Evolutionary conservation across 1,140 invertebrate genomes (phyloP).

Genomic region (Colletes latitarsis): DNA sequence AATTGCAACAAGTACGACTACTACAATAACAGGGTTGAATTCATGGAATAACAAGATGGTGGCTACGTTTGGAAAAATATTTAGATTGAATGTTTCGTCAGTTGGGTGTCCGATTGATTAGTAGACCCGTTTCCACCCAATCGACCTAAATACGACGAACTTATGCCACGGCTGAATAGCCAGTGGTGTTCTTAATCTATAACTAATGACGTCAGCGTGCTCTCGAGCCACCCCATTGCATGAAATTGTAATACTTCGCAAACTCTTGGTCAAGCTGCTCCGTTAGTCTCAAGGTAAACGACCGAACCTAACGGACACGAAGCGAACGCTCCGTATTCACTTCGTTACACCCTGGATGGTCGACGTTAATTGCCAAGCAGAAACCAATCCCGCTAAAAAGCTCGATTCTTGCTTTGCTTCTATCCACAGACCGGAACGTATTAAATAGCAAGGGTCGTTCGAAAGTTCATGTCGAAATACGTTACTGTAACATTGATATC

Average conservation of each 20-base stretch:
- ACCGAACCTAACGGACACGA: slow-evolving; percentile 8
- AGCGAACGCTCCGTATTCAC: slow-evolving; percentile 24
- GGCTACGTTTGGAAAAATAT: slow-evolving; percentile 50
- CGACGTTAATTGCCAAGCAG: slow-evolving; percentile 13
- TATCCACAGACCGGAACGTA: background rate
- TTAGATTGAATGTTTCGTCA: slow-evolving; percentile 28
- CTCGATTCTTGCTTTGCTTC: slow-evolving; percentile 15
- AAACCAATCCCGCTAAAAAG: slow-evolving; percentile 7
- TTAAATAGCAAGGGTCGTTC: too few relatives aligned
- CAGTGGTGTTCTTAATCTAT: slow-evolving; percentile 53
- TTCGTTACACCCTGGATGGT: slow-evolving; percentile 14
- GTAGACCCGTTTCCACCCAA: slow-evolving; percentile 32
- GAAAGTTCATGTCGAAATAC: too few relatives aligned
- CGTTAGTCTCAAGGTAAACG: background rate
- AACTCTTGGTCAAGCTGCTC: background rate
- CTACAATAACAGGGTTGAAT: too few relatives aligned
- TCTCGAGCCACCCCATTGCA: background rate
- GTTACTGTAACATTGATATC: too few relatives aligned
- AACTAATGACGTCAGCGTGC: slow-evolving; percentile 34
- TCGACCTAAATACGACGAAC: slow-evolving; percentile 41
- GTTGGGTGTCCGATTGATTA: slow-evolving; percentile 45
- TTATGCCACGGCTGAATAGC: background rate
- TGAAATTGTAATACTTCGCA: background rate
- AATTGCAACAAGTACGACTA: too few relatives aligned
- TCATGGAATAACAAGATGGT: slow-evolving; percentile 19